Conservation (phyloP, 1,140 invertebrate genomes). For the Chrysoperla carnea region DNA sequence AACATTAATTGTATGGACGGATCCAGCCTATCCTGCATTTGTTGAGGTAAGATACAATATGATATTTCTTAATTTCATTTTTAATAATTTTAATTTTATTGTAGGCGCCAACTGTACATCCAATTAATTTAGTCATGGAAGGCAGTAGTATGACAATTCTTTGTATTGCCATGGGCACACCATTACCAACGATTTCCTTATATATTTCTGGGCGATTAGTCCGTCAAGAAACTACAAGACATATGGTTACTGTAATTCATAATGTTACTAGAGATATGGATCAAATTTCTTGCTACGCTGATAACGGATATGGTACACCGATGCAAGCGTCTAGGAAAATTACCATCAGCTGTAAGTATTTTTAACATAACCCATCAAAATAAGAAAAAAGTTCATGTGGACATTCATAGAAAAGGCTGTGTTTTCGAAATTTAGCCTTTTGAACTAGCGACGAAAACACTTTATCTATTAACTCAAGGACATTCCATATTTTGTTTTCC, state of each 20-base stretch:
- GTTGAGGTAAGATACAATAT: conserved; percentile 42
- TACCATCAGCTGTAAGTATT: conserved; percentile 55
- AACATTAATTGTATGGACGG: conserved; percentile 67
- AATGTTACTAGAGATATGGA: conserved; percentile 69
- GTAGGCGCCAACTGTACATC: conserved; percentile 63
- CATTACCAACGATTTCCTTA: conserved; percentile 62
- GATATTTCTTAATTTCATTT: conserved; percentile 1
- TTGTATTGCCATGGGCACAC: conserved; percentile 64
- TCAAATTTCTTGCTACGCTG: conserved; percentile 65
- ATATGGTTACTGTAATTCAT: conserved; percentile 64
- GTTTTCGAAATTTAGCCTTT: too few species aligned
- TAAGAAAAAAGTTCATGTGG: too few species aligned
- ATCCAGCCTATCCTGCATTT: conserved; percentile 67
- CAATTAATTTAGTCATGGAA: conserved; percentile 60
- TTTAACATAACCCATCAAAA: not conserved
- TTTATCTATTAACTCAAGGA: too few species aligned
- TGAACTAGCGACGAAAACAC: too few species aligned
- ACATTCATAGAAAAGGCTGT: too few species aligned
- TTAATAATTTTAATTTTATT: conserved; percentile 8
- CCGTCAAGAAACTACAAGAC: conserved; percentile 52
- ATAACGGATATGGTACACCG: conserved; percentile 68
- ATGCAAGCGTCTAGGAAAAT: conserved; percentile 62
- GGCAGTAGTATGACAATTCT: conserved; percentile 67
- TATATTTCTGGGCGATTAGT: conserved; percentile 59
- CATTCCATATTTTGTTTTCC: too few species aligned